These are phyloP conservation scores for Rotaria sp. DNA, from an alignment of 2,888 invertebrate species.

Conservation along the genomic window DNA sequence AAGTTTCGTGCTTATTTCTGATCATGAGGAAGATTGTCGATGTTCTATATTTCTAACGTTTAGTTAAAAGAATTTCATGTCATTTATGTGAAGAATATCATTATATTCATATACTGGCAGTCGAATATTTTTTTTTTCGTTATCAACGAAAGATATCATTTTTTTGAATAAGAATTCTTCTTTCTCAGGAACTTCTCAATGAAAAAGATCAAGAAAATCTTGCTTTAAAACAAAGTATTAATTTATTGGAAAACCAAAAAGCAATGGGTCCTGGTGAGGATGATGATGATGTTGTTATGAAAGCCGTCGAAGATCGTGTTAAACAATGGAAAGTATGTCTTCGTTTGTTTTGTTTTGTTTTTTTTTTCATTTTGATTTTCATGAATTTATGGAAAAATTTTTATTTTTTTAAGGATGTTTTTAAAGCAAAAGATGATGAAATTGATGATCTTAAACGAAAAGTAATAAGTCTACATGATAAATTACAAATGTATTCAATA, in stretches of 20 bases:
- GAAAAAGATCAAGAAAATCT: conserved; percentile 4
- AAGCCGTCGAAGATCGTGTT: not conserved
- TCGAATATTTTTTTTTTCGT: too few relatives aligned
- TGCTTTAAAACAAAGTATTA: not conserved
- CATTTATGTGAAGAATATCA: too few relatives aligned
- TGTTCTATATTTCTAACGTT: too few relatives aligned
- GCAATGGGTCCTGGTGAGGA: not conserved
- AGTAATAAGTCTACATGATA: conserved; percentile 1
- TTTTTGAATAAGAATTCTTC: not conserved
- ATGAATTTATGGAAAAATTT: not conserved
- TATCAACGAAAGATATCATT: too few relatives aligned
- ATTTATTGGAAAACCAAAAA: not conserved
- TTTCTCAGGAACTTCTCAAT: not conserved
- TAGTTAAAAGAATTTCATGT: too few relatives aligned
- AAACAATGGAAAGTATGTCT: conserved; percentile 25
- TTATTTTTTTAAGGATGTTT: not conserved
- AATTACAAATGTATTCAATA: conserved; percentile 20
- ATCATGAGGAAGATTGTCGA: too few relatives aligned
- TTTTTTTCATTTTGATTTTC: not conserved
- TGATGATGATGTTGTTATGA: conserved; percentile 4
- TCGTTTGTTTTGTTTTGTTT: not conserved
- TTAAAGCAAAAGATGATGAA: conserved; percentile 33
- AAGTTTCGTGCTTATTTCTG: too few relatives aligned
- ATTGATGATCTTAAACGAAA: conserved; percentile 30
- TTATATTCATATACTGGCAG: too few relatives aligned